Evolutionary conservation across 1,140 invertebrate genomes (phyloP).

Genomic region (Frieseomelitta varia): DNA sequence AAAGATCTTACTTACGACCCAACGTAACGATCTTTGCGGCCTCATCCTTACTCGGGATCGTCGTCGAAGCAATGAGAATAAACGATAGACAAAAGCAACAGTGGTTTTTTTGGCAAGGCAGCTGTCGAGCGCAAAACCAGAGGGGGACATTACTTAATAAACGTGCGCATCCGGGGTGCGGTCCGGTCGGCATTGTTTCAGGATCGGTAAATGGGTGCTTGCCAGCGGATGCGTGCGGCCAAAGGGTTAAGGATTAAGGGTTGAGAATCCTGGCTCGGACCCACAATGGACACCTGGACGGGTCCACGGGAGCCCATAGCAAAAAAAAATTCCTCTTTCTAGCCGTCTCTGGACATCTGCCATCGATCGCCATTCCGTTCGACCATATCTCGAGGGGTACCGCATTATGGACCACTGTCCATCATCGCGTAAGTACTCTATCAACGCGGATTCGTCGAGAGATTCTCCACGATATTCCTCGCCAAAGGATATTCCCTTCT

Average conservation of each 20-base stretch:
- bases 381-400: slow-evolving; percentile 4
- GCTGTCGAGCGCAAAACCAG: slow-evolving; percentile 67
- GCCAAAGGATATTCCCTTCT: neutral
- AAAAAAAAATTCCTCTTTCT: slow-evolving; percentile 63
- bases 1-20: slow-evolving; percentile 5
- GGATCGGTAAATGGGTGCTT: slow-evolving; percentile 76
- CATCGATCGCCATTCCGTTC: slow-evolving; percentile 52
- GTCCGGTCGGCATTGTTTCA: slow-evolving; percentile 80
- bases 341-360: slow-evolving; percentile 67
- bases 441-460: too few relatives aligned
- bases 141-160: slow-evolving; percentile 77
- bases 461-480: neutral
- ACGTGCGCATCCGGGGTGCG: slow-evolving; percentile 80
- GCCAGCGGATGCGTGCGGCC: slow-evolving; percentile 71
- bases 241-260: slow-evolving; percentile 76
- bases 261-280: slow-evolving; percentile 69
- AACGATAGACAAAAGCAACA: slow-evolving; percentile 69
- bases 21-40: slow-evolving; percentile 23
- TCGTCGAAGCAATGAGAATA: slow-evolving; percentile 51
- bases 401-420: slow-evolving; percentile 26
- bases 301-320: slow-evolving; percentile 52
- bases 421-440: neutral
- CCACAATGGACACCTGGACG: slow-evolving; percentile 75
- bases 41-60: slow-evolving; percentile 54
- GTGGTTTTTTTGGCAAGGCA: slow-evolving; percentile 73